These are phyloP conservation scores for Eucera pruinosa DNA, from an alignment of 2,888 invertebrate species.

Conservation along the genomic window DNA sequence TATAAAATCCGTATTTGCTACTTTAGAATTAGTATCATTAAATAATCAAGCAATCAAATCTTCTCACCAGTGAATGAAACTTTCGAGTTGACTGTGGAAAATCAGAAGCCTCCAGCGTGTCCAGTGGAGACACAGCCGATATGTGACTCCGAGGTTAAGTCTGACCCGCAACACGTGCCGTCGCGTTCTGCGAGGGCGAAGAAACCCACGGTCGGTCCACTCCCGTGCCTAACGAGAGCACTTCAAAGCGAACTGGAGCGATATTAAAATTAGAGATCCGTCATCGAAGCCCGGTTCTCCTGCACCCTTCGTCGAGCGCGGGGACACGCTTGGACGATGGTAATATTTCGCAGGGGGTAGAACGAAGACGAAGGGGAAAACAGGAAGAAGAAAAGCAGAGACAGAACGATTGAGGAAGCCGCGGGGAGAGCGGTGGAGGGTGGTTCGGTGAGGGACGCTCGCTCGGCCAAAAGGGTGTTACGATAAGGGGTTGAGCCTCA, in stretches of 20 bases:
- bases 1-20: too few species aligned
- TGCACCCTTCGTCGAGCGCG: constrained; percentile 53
- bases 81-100: too few species aligned
- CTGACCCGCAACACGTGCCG: constrained; percentile 65
- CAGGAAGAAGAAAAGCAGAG: constrained; percentile 55
- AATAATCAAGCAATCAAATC: too few species aligned
- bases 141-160: constrained; percentile 64
- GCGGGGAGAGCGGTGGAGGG: constrained; percentile 51
- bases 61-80: too few species aligned
- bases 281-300: constrained; percentile 66
- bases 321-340: constrained; percentile 68
- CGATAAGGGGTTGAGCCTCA: constrained; percentile 79
- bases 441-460: constrained; percentile 69
- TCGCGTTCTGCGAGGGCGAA: constrained; percentile 58
- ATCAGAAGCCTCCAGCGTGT: constrained; percentile 1
- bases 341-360: constrained; percentile 74
- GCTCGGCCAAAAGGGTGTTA: constrained; percentile 78
- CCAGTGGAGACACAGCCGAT: constrained; percentile 38
- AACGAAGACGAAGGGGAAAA: constrained; percentile 50
- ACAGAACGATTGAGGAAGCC: constrained; percentile 55
- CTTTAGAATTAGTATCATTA: too few species aligned
- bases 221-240: constrained; percentile 71
- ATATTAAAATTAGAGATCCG: constrained; percentile 80
- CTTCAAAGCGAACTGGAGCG: constrained; percentile 78
- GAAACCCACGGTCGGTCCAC: constrained; percentile 65